phyloP scores from a whole-genome alignment of 2,113 vertebrate species.

The Zeus faber region DNA sequence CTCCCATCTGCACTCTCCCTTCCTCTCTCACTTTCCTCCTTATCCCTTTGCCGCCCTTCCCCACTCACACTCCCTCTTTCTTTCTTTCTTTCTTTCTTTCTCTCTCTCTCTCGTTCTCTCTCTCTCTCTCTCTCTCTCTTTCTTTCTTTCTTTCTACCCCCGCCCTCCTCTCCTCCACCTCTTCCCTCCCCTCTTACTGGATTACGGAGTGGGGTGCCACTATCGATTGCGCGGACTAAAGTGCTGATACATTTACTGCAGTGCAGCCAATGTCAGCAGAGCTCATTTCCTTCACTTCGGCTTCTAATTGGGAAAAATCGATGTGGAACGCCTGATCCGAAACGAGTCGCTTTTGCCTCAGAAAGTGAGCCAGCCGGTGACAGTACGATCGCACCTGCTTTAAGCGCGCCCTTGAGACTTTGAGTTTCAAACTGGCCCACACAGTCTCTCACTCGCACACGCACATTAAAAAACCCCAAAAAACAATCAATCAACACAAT shows the following conservation, averaged over 20 bases:
- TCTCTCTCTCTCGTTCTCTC: neutral
- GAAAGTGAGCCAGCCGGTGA: too few relatives aligned
- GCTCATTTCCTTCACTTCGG: slow-evolving; percentile 45
- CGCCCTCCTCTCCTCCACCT: slow-evolving; percentile 3
- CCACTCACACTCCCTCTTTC: slow-evolving; percentile 38
- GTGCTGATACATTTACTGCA: slow-evolving; percentile 57
- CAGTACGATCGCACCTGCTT: too few relatives aligned
- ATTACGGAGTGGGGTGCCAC: too few relatives aligned
- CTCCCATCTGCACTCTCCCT: neutral
- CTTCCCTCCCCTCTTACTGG: neutral
- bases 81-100: slow-evolving; percentile 35
- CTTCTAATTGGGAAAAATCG: slow-evolving; percentile 42
- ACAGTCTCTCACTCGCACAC: too few relatives aligned
- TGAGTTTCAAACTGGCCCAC: too few relatives aligned
- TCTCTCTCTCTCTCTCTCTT: slow-evolving; percentile 18
- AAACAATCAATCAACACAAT: too few relatives aligned
- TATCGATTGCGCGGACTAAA: slow-evolving; percentile 48
- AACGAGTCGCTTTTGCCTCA: too few relatives aligned
- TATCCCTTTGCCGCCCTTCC: slow-evolving; percentile 33
- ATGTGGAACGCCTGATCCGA: neutral
- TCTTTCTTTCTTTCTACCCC: slow-evolving; percentile 44
- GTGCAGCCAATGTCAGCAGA: slow-evolving; percentile 15
- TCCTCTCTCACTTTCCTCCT: neutral
- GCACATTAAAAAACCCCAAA: too few relatives aligned
- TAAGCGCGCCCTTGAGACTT: too few relatives aligned